Evolutionary conservation across 2,797 vertebrate genomes (phyloP), one percentile per base, ranked within the genome.

Genomic region (Zenarchopterus dispar): DNA sequence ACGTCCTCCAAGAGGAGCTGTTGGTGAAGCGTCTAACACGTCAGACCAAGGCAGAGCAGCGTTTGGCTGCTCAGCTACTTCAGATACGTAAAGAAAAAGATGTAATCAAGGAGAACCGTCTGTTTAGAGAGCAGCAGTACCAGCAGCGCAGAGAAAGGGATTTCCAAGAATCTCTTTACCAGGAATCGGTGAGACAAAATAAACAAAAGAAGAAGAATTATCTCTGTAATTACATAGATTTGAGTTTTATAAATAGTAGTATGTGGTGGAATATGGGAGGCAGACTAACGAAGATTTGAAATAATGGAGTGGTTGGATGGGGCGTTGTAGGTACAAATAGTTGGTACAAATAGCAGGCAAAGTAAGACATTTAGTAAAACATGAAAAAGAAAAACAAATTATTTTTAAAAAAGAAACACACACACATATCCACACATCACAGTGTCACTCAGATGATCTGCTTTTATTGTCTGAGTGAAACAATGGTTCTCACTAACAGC

Each of bases 51-150:
- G 93, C 96, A 49, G 97, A 99, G 84, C 92, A 93, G 44, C 91
- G 95, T 43, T 90, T 98, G 48, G 93, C 89, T 0, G 87, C 94
- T 46, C 95, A 98, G 82, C 95, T 99, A 19, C 95, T 97, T 87
- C 96, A 97, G 0, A 89, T 94, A 4, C 93, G 94, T 4, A 91
- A 88, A 36, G 94, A 98, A 73, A 99, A 98, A 77, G 96, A 97
- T 48, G 92, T 97, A 59, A 84, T 99, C 24, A 86, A 86, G 62
- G 93, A 96, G 79, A 97, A 97, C 86, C 92, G 96, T 22, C 90
- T 96, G 75, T 93, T 95, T 88, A 93, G 93, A 77, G 95, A 98
- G 86, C 94, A 93, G 41, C 96, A 99, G 50, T 93, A 94, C 81
- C 93, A 97, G 68, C 92, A 96, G 75, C 93, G 93, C 57, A 88